phyloP scores from a whole-genome alignment of 2,888 invertebrate species.

The Drosophila maculinotata region DNA sequence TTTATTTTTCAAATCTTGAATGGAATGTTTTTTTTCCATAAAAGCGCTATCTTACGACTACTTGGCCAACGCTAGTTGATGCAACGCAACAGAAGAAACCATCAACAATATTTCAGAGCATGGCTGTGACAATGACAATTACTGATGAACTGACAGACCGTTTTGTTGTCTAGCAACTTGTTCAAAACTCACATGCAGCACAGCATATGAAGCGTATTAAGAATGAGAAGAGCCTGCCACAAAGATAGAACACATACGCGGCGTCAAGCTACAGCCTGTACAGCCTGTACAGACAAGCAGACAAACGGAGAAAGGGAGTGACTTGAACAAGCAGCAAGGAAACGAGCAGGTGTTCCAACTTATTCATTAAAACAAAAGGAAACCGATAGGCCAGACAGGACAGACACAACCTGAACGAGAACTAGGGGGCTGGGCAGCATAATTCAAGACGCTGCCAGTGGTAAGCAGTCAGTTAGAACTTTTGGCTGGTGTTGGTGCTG shows the following conservation, averaged over 20 bases:
- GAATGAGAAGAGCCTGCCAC: constrained; percentile 44
- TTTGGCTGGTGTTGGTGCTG: constrained; percentile 42
- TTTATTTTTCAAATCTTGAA: too few relatives aligned
- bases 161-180: constrained; percentile 34
- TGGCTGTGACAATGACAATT: constrained; percentile 24
- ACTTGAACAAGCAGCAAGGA: constrained; percentile 48
- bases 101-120: constrained; percentile 6
- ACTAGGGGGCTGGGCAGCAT: not conserved
- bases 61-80: not conserved
- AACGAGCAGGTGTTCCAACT: constrained; percentile 75
- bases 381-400: constrained; percentile 34
- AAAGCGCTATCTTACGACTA: not conserved
- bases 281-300: constrained; percentile 31
- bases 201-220: constrained; percentile 47
- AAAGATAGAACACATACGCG: constrained; percentile 68
- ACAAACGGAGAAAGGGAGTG: constrained; percentile 22
- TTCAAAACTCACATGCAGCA: constrained; percentile 29
- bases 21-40: not conserved
- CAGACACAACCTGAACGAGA: constrained; percentile 14
- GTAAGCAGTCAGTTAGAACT: constrained; percentile 53
- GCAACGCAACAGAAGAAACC: not conserved
- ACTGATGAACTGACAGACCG: constrained; percentile 29
- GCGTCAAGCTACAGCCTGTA: constrained; percentile 57
- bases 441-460: constrained; percentile 37
- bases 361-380: constrained; percentile 79